phyloP scores from a whole-genome alignment of 2,797 vertebrate genomes.

The Gadopsis marmoratus region DNA sequence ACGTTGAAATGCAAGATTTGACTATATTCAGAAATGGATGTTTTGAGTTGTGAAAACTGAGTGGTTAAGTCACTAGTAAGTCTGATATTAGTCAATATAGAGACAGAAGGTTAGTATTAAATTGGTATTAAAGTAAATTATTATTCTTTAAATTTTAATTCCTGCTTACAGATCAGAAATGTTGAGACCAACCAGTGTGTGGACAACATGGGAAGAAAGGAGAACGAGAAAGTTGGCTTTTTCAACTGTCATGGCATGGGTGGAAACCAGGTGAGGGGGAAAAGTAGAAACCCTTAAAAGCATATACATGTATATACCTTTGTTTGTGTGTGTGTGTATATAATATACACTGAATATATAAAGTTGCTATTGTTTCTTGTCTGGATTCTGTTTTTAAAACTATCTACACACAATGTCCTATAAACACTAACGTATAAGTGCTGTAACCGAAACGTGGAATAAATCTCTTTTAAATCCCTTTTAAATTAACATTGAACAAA shows the following conservation, averaged over 20 bases:
- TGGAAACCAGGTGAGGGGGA: constrained; percentile 93
- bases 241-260: constrained; percentile 99
- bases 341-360: background rate
- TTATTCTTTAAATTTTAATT: background rate
- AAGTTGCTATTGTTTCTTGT: background rate
- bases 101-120: background rate
- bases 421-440: background rate
- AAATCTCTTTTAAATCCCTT: background rate
- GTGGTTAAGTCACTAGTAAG: background rate
- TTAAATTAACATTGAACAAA: constrained; percentile 1
- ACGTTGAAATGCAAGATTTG: background rate
- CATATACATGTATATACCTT: too few relatives aligned
- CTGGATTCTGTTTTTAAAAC: background rate
- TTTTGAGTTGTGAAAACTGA: background rate
- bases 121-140: background rate
- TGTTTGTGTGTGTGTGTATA: too few relatives aligned
- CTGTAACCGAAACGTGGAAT: too few relatives aligned
- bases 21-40: background rate
- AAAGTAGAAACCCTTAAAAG: background rate
- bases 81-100: background rate
- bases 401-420: background rate
- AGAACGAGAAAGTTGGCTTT: constrained; percentile 98
- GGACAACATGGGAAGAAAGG: constrained; percentile 99
- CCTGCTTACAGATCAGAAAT: constrained; percentile 91
- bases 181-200: constrained; percentile 99